A percentile compares a stretch with the other conserved stretches of the same genome.
phyloP scores from a whole-genome alignment of 2,113 vertebrate genomes.

The Eleginops maclovinus region DNA sequence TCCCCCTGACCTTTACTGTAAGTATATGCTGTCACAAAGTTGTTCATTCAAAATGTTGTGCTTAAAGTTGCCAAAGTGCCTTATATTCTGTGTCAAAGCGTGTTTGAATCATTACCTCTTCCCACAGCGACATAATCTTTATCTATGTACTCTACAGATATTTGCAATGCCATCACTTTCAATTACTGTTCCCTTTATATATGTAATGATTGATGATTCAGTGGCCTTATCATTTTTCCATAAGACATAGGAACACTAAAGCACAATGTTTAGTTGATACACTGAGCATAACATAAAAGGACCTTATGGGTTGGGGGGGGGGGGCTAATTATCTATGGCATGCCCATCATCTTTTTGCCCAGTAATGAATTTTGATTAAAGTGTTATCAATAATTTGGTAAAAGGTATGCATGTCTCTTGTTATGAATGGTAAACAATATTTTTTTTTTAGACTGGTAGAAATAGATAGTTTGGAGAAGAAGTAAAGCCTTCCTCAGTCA shows the following conservation, averaged over 20 bases:
- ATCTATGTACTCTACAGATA: slow-evolving; percentile 22
- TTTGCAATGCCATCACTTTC: slow-evolving; percentile 29
- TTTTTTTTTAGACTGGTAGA: slow-evolving; percentile 16
- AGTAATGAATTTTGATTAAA: background rate
- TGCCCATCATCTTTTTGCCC: background rate
- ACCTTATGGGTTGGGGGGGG: background rate
- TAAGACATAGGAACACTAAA: slow-evolving; percentile 15
- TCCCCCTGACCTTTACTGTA: slow-evolving; percentile 55
- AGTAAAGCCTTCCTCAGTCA: slow-evolving; percentile 30
- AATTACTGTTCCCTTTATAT: slow-evolving; percentile 24
- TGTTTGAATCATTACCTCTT: slow-evolving; percentile 37
- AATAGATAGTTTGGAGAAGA: slow-evolving; percentile 39
- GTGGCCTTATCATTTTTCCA: slow-evolving; percentile 24
- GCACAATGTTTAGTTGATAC: slow-evolving; percentile 1
- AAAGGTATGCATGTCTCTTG: background rate
- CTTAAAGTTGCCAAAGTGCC: slow-evolving; percentile 58
- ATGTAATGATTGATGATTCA: background rate
- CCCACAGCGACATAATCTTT: slow-evolving; percentile 38
- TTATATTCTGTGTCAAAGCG: slow-evolving; percentile 61
- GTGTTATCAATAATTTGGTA: slow-evolving; percentile 4
- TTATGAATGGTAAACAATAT: slow-evolving; percentile 2
- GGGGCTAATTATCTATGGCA: background rate
- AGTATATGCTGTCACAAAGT: slow-evolving; percentile 51
- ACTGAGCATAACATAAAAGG: background rate
- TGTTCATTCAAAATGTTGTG: slow-evolving; percentile 69